Conservation (phyloP, 2,113 vertebrate genomes). For the Rhizomys pruinosus region DNA sequence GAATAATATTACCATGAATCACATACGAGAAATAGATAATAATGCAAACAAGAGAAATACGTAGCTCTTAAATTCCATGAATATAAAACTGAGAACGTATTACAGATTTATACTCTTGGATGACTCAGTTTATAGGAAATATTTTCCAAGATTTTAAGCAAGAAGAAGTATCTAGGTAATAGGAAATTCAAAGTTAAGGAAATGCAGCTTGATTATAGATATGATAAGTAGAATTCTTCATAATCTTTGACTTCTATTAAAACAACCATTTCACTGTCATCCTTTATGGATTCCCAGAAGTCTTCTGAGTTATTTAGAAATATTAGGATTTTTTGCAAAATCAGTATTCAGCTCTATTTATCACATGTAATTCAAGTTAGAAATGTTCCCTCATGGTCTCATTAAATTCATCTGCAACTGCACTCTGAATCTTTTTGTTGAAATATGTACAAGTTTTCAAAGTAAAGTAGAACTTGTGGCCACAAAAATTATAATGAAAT, state of each 20-base stretch:
- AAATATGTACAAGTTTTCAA: constrained; percentile 79
- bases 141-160: constrained; percentile 55
- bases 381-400: constrained; percentile 78
- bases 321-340: constrained; percentile 48
- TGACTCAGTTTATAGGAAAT: constrained; percentile 70
- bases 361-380: constrained; percentile 57
- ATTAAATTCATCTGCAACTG: constrained; percentile 78
- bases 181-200: constrained; percentile 24
- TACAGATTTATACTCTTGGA: constrained; percentile 56
- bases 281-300: constrained; percentile 57
- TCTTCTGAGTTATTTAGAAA: constrained; percentile 53
- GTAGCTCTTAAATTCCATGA: constrained; percentile 58
- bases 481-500: constrained; percentile 41
- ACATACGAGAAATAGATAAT: no score
- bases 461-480: constrained; percentile 54
- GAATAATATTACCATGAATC: constrained; percentile 77
- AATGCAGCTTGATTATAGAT: constrained; percentile 20
- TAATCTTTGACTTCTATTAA: constrained; percentile 56
- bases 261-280: constrained; percentile 18
- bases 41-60: constrained; percentile 59
- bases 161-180: constrained; percentile 18
- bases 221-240: not conserved
- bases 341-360: constrained; percentile 69
- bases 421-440: constrained; percentile 77
- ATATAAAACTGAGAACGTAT: constrained; percentile 66